phyloP scores from a whole-genome alignment of 2,797 vertebrate species.

The Enteromius radiatus region DNA sequence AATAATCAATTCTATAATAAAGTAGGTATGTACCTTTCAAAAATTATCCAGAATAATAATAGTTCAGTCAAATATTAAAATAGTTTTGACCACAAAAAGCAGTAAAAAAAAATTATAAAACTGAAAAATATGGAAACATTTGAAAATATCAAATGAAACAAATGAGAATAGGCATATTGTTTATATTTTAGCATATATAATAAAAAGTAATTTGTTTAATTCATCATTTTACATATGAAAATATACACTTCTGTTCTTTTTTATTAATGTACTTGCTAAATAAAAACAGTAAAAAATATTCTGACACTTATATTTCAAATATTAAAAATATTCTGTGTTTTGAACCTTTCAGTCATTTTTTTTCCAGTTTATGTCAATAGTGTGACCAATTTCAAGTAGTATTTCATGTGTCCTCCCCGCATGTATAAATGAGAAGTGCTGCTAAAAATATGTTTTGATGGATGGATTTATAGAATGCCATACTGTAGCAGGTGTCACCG shows the following conservation, averaged over 20 bases:
- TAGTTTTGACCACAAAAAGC: background rate
- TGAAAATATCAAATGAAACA: background rate
- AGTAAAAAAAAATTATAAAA: background rate
- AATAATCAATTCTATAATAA: background rate
- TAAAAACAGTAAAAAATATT: background rate
- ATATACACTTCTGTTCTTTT: background rate
- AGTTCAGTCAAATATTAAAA: background rate
- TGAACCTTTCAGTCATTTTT: background rate
- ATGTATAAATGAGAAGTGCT: slow-evolving; percentile 14
- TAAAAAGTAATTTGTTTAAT: background rate
- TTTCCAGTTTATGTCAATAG: background rate
- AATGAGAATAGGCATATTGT: background rate
- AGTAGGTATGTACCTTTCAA: background rate
- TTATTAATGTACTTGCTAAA: background rate
- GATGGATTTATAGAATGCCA: slow-evolving; percentile 3
- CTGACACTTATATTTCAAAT: background rate
- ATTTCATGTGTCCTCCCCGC: background rate
- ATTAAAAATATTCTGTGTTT: background rate
- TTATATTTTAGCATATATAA: background rate
- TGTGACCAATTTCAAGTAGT: background rate
- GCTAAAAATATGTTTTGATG: slow-evolving; percentile 7
- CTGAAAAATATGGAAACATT: background rate
- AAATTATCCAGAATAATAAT: background rate
- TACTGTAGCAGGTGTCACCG: background rate
- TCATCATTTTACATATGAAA: background rate